Percentiles rank a stretch among this genome's conserved stretches.
Conservation (phyloP, 2,888 invertebrate species). For the Acronicta psi region DNA sequence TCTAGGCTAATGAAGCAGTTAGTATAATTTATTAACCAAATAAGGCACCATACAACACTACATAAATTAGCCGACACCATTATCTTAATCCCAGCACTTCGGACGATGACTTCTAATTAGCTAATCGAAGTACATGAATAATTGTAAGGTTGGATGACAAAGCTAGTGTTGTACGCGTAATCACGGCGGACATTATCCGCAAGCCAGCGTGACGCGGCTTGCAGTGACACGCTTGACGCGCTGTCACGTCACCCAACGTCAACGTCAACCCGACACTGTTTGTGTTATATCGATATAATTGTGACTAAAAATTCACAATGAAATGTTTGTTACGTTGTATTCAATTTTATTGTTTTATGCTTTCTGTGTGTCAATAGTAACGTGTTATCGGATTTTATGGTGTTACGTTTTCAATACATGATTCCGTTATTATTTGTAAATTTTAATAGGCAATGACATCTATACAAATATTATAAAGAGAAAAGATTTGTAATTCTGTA, state of each 20-base stretch:
- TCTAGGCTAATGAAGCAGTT: no score
- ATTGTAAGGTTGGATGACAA: conserved; percentile 47
- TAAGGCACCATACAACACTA: conserved; percentile 11
- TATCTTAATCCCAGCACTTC: conserved; percentile 48
- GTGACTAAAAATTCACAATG: conserved; percentile 19
- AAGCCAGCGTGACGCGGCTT: conserved; percentile 41
- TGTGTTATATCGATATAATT: conserved; percentile 34
- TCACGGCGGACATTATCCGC: conserved; percentile 52
- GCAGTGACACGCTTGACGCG: conserved; percentile 52
- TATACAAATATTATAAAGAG: no score
- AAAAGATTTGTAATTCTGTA: no score
- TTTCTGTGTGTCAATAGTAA: no score
- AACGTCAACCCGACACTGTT: conserved; percentile 38
- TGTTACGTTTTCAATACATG: no score
- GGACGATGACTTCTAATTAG: conserved; percentile 54
- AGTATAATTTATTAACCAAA: conserved; percentile 10
- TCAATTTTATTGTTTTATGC: no score
- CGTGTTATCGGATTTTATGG: no score
- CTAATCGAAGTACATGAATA: conserved; percentile 58
- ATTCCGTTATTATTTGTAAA: no score
- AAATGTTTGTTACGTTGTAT: background rate
- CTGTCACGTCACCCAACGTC: conserved; percentile 36
- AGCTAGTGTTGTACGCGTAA: conserved; percentile 41
- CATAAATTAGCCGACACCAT: conserved; percentile 21
- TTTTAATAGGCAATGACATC: no score